Evolutionary conservation across 2,113 vertebrate species (phyloP).

Genomic region (Myrmophylax atrothorax): DNA sequence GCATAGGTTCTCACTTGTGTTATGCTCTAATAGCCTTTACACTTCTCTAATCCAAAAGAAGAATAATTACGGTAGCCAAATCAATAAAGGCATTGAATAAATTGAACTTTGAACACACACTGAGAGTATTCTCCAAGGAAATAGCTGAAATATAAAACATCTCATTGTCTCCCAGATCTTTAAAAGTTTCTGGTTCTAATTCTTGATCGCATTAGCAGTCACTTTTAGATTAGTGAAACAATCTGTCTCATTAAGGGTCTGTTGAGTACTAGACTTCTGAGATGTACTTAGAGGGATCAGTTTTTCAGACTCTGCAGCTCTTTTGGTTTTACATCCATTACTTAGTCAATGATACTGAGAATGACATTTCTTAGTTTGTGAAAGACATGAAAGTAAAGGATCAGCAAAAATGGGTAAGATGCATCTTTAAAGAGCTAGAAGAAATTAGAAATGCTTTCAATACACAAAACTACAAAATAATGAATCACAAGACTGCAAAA

Average conservation of each 20-base stretch:
- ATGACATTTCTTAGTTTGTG: not conserved
- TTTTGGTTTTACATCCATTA: not conserved
- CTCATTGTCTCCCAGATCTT: not conserved
- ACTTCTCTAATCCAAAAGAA: not conserved
- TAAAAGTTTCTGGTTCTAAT: not conserved
- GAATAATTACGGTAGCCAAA: not conserved
- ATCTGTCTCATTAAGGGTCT: not conserved
- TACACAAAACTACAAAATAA: not conserved
- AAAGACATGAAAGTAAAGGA: not conserved
- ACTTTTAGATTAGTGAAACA: not conserved
- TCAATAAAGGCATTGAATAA: not conserved
- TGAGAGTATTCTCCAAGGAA: not conserved
- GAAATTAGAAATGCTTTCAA: not conserved
- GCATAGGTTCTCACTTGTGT: not conserved
- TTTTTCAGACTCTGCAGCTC: not conserved
- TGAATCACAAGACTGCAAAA: not conserved
- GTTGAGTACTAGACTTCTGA: not conserved
- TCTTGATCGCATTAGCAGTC: not conserved
- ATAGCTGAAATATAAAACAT: not conserved
- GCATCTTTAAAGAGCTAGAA: not conserved
- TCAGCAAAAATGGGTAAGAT: not conserved
- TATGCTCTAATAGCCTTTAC: not conserved
- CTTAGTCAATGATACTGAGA: not conserved
- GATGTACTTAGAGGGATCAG: not conserved
- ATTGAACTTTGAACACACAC: not conserved